These are phyloP conservation scores for Phyllostomus discolor DNA, from an alignment of 2,113 vertebrate species.

Conservation along the genomic window DNA sequence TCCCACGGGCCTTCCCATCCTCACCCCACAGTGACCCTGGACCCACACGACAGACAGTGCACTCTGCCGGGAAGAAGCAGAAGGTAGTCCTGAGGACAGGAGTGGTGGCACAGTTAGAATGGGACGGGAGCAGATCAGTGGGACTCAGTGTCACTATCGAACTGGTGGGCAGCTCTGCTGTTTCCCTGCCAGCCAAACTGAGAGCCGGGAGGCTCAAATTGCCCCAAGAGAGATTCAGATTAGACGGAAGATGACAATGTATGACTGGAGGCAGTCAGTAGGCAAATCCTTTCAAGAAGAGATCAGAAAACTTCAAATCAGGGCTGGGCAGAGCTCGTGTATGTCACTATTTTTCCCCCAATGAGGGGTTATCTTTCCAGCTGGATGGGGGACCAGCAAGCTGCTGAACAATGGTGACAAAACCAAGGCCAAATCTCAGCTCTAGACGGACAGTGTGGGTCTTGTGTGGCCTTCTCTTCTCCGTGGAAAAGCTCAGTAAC, in stretches of 20 bases:
- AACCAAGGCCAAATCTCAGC: neutral
- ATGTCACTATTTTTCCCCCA: neutral
- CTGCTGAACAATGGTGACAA: neutral
- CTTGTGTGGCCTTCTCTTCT: neutral
- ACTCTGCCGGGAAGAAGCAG: neutral
- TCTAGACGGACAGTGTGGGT: neutral
- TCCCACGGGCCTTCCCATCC: neutral
- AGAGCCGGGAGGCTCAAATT: neutral
- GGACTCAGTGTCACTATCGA: neutral
- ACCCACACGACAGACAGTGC: neutral
- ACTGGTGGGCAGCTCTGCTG: neutral
- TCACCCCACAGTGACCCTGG: neutral
- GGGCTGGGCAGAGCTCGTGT: neutral
- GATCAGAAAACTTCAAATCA: neutral
- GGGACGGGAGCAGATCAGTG: neutral
- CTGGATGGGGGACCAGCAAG: neutral
- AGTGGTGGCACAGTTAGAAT: neutral
- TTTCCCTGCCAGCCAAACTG: neutral
- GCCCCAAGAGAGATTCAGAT: neutral
- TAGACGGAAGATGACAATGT: neutral
- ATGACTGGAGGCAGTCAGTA: neutral
- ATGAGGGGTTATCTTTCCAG: neutral
- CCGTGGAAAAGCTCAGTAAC: neutral
- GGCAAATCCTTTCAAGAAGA: neutral
- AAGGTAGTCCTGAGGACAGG: neutral